These are phyloP conservation scores for Charina bottae DNA, from an alignment of 2,113 vertebrate species.

Conservation along the genomic window DNA sequence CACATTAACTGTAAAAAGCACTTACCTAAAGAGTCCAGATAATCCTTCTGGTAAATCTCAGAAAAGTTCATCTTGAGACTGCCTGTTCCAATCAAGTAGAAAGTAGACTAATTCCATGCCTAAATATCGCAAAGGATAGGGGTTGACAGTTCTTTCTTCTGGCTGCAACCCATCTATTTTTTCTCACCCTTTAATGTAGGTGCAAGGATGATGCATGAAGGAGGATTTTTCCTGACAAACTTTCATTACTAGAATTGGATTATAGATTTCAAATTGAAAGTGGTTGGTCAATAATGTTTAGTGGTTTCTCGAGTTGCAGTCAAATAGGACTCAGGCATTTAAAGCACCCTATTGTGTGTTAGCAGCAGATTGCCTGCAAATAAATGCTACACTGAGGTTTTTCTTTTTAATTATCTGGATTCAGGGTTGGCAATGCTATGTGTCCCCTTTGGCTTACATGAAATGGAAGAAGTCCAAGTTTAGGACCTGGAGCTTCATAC, in stretches of 20 bases:
- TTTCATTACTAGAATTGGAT: constrained; percentile 49
- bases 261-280: constrained; percentile 51
- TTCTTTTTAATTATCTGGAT: not conserved
- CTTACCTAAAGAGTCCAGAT: constrained; percentile 81
- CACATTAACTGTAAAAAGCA: constrained; percentile 75
- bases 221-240: constrained; percentile 32
- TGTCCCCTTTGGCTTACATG: no score
- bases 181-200: constrained; percentile 70
- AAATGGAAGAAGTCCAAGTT: not conserved
- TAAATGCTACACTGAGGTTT: not conserved
- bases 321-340: accelerated
- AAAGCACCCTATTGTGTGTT: not conserved
- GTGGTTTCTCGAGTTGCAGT: not conserved
- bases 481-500: not conserved
- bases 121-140: constrained; percentile 64
- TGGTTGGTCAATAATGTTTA: not conserved
- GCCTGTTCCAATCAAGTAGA: constrained; percentile 70
- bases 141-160: constrained; percentile 57
- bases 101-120: constrained; percentile 69
- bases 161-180: constrained; percentile 54
- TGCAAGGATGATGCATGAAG: constrained; percentile 55
- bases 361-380: accelerated
- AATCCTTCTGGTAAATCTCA: constrained; percentile 80
- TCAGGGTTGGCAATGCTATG: not conserved
- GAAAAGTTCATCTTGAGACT: constrained; percentile 77